These are phyloP conservation scores for Rotaria macrura DNA, from an alignment of 2,888 invertebrate genomes.

Conservation along the genomic window DNA sequence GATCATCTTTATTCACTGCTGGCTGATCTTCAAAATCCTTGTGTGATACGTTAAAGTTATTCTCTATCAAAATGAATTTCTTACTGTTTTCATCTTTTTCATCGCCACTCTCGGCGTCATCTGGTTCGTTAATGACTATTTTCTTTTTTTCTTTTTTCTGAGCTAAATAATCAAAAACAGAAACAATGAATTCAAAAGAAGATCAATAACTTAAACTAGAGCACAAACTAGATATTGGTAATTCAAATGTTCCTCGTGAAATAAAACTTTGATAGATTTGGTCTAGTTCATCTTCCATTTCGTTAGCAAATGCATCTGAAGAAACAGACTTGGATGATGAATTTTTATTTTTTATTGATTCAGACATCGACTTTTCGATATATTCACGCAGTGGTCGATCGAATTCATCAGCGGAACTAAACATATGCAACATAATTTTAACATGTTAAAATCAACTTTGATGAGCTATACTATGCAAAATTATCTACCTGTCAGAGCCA, in stretches of 20 bases:
- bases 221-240: background rate
- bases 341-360: background rate
- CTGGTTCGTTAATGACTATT: background rate
- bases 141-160: background rate
- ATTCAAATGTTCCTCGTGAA: constrained; percentile 1
- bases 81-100: background rate
- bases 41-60: too few relatives aligned
- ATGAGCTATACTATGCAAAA: background rate
- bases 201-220: background rate
- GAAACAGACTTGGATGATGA: too few relatives aligned
- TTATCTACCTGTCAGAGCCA: background rate
- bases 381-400: background rate
- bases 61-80: too few relatives aligned
- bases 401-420: constrained; percentile 9
- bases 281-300: constrained; percentile 21
- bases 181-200: background rate
- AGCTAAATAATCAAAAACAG: background rate
- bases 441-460: background rate
- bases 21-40: background rate
- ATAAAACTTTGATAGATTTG: background rate
- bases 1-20: background rate
- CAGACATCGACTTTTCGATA: background rate
- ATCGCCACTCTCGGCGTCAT: background rate
- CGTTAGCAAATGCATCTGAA: background rate
- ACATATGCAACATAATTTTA: background rate